Conservation (phyloP, 2,888 invertebrate species). For the Dynastes tityus region DNA sequence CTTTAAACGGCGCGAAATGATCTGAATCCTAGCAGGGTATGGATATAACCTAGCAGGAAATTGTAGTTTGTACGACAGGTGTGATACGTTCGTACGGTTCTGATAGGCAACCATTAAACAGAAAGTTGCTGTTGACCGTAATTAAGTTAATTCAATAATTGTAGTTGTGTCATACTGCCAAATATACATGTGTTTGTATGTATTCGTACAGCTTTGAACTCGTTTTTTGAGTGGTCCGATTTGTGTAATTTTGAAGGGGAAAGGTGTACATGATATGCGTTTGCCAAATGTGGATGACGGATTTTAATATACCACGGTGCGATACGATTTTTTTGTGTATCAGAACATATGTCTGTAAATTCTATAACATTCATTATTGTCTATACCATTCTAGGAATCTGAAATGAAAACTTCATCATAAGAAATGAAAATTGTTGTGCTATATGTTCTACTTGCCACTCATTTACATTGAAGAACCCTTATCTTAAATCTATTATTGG, state of each 20-base stretch:
- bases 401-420: too few relatives aligned
- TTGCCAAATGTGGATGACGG: not conserved
- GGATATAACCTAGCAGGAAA: not conserved
- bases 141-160: constrained; percentile 34
- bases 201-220: not conserved
- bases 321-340: too few relatives aligned
- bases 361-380: too few relatives aligned
- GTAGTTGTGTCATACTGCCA: constrained; percentile 17
- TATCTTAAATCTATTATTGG: too few relatives aligned
- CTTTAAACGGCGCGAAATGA: not conserved
- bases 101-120: constrained; percentile 8
- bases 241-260: not conserved
- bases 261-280: not conserved
- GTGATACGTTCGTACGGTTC: not conserved
- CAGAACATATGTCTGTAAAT: too few relatives aligned
- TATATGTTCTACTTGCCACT: too few relatives aligned
- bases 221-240: not conserved
- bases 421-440: too few relatives aligned
- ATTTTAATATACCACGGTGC: too few relatives aligned
- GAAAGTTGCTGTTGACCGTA: constrained; percentile 25
- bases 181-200: not conserved
- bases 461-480: too few relatives aligned
- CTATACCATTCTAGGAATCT: too few relatives aligned
- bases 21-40: not conserved
- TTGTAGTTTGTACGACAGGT: constrained; percentile 2